phyloP scores from a whole-genome alignment of 2,113 vertebrate species.

The Bufo bufo region DNA sequence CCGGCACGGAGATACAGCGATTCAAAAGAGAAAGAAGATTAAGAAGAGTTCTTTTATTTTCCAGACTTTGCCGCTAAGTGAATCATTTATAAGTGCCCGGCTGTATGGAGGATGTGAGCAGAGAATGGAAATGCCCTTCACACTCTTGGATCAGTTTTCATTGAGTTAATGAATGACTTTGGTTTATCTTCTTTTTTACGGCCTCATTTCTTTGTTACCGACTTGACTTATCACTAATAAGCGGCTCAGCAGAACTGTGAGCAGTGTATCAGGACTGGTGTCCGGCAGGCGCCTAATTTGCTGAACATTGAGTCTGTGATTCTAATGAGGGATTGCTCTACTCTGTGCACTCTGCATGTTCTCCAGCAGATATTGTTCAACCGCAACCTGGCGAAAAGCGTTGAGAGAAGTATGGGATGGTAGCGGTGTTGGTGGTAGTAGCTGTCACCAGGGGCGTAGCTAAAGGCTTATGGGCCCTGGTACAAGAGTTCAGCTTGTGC shows the following conservation, averaged over 20 bases:
- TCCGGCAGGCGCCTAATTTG: constrained; percentile 14
- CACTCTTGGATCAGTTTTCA: constrained; percentile 54
- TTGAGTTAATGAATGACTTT: constrained; percentile 50
- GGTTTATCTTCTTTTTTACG: constrained; percentile 42
- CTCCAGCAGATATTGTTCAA: background rate
- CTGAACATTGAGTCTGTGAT: background rate
- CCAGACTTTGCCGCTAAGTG: constrained; percentile 23
- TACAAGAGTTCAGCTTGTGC: too few species aligned
- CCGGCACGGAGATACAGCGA: background rate
- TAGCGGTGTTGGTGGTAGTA: too few species aligned
- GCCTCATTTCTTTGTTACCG: constrained; percentile 47
- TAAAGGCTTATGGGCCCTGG: too few species aligned
- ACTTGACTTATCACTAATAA: constrained; percentile 39
- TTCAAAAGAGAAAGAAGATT: constrained; percentile 29
- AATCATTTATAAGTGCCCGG: constrained; percentile 48
- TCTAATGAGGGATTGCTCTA: constrained; percentile 24
- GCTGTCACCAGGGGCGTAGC: too few species aligned
- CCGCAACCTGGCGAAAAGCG: background rate
- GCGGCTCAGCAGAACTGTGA: constrained; percentile 35
- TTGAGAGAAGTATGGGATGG: too few species aligned
- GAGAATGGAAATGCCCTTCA: constrained; percentile 55
- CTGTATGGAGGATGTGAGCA: constrained; percentile 13
- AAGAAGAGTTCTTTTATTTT: constrained; percentile 45
- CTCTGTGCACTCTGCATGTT: background rate
- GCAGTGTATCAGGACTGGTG: background rate